Conservation (phyloP, 2,888 invertebrate genomes). For the Eremobia ochroleuca region DNA sequence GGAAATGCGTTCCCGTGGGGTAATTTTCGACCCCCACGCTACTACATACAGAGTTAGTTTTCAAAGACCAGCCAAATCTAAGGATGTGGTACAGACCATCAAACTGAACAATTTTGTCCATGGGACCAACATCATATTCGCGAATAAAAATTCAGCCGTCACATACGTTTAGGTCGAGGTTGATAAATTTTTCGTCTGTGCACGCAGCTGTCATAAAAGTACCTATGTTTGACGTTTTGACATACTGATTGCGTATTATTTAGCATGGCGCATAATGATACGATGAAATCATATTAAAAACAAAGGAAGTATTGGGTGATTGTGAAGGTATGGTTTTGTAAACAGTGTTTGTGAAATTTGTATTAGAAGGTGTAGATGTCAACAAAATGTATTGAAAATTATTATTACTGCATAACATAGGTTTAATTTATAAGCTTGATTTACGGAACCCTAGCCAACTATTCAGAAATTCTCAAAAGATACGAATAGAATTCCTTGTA, state of each 20-base stretch:
- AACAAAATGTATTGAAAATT: not conserved
- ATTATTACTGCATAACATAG: slow-evolving; percentile 3
- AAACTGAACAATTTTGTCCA: too few species aligned
- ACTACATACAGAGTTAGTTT: too few species aligned
- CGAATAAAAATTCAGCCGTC: too few species aligned
- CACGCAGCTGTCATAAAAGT: not conserved
- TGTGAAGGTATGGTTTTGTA: not conserved
- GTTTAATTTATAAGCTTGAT: slow-evolving; percentile 51
- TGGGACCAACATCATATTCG: too few species aligned
- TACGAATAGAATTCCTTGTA: slow-evolving; percentile 71
- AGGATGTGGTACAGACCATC: too few species aligned
- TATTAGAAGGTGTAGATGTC: too few species aligned
- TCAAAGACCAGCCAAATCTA: too few species aligned
- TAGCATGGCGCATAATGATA: not conserved
- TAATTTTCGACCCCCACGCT: not conserved
- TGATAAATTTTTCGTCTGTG: too few species aligned
- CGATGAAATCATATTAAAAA: not conserved
- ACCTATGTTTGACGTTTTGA: not conserved
- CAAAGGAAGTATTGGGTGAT: not conserved
- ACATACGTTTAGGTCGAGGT: too few species aligned
- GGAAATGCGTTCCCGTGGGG: not conserved
- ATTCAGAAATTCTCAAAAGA: slow-evolving; percentile 69
- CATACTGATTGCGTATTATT: too few species aligned
- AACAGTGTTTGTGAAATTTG: not conserved
- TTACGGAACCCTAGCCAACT: slow-evolving; percentile 65